phyloP scores from a whole-genome alignment of 2,113 vertebrate species.

The Coregonus clupeaformis region DNA sequence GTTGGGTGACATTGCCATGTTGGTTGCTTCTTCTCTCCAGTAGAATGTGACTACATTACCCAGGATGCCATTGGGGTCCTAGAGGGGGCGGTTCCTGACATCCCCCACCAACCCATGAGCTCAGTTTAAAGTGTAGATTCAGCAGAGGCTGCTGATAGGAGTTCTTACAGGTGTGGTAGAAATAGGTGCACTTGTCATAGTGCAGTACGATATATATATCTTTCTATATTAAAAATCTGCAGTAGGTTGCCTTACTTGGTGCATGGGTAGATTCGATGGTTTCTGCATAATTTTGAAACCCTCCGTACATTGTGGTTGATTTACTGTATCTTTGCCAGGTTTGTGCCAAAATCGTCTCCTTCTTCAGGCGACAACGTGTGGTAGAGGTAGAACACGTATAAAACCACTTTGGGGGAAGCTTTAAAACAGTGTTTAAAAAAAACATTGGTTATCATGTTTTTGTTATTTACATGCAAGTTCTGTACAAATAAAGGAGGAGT shows the following conservation, averaged over 20 bases:
- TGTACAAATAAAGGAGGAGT: slow-evolving; percentile 43
- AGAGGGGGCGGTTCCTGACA: too few relatives aligned
- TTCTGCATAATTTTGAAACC: slow-evolving; percentile 76
- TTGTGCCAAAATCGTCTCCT: slow-evolving; percentile 59
- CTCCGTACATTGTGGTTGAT: slow-evolving; percentile 59
- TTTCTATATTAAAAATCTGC: slow-evolving; percentile 80
- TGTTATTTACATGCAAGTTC: slow-evolving; percentile 58
- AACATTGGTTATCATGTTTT: slow-evolving; percentile 19
- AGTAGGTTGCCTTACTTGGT: slow-evolving; percentile 90
- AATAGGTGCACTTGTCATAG: slow-evolving; percentile 59
- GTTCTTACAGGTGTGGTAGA: slow-evolving; percentile 63
- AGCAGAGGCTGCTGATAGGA: slow-evolving; percentile 44
- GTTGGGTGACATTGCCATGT: slow-evolving; percentile 29
- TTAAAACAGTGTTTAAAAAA: slow-evolving; percentile 30
- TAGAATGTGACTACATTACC: slow-evolving; percentile 51
- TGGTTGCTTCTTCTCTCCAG: slow-evolving; percentile 48
- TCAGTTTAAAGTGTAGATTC: slow-evolving; percentile 29
- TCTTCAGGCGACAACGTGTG: slow-evolving; percentile 56
- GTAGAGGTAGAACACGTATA: slow-evolving; percentile 57
- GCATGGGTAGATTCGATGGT: slow-evolving; percentile 89
- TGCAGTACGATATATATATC: slow-evolving; percentile 50
- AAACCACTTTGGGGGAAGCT: slow-evolving; percentile 48
- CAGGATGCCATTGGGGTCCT: slow-evolving; percentile 29
- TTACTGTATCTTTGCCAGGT: slow-evolving; percentile 47
- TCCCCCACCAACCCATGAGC: slow-evolving; percentile 21